Conservation (phyloP, 2,113 vertebrate species). For the Melanotaenia duboulayi region DNA sequence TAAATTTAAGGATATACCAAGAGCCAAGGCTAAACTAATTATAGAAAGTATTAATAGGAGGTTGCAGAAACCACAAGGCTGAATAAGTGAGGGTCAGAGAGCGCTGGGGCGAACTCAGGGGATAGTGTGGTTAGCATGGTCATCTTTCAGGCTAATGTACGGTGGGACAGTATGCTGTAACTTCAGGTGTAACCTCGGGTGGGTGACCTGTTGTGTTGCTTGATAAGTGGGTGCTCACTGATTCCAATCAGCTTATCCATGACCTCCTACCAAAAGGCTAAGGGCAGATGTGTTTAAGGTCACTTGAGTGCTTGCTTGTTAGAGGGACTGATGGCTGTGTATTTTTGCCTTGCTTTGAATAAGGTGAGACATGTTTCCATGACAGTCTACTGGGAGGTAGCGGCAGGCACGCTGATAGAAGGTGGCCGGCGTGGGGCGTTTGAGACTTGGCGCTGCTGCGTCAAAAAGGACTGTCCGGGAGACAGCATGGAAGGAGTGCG, state of each 20-base stretch:
- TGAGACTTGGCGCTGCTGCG: constrained; percentile 94
- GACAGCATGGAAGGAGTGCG: constrained; percentile 67
- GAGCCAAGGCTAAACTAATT: constrained; percentile 21
- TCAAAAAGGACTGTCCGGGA: constrained; percentile 89
- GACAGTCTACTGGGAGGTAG: constrained; percentile 84
- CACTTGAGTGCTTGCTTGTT: constrained; percentile 86
- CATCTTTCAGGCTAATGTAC: constrained; percentile 1
- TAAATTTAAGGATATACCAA: constrained; percentile 6
- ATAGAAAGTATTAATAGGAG: constrained; percentile 22
- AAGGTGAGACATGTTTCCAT: constrained; percentile 29
- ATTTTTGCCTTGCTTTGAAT: constrained; percentile 15
- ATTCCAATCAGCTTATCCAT: constrained; percentile 36
- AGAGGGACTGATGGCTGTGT: constrained; percentile 17
- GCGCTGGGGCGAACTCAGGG: constrained; percentile 10
- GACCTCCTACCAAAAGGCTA: constrained; percentile 21
- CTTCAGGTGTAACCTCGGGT: constrained; percentile 8
- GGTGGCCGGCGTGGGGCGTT: constrained; percentile 85
- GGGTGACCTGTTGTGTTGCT: neutral
- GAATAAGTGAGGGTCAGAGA: neutral
- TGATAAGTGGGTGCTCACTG: constrained; percentile 26
- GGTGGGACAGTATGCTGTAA: neutral
- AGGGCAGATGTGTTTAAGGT: constrained; percentile 78
- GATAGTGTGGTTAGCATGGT: constrained; percentile 14
- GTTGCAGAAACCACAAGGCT: constrained; percentile 1
- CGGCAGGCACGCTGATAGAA: constrained; percentile 85